Conservation (phyloP, 2,888 invertebrate species). For the Drosophila bunnanda region DNA sequence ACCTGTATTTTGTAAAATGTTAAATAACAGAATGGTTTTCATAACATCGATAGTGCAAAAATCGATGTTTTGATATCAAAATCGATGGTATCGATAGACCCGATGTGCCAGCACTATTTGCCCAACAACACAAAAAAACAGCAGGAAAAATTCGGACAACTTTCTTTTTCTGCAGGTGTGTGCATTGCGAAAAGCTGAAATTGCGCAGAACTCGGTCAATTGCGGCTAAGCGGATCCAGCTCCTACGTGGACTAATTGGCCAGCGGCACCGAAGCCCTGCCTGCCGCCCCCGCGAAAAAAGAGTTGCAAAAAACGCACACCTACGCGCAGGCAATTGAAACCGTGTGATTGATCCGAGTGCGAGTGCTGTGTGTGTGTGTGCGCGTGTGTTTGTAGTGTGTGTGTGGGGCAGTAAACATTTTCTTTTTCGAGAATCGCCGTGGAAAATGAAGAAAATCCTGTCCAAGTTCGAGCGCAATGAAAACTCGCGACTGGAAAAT, state of each 20-base stretch:
- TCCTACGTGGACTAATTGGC: conserved; percentile 43
- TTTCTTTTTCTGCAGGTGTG: conserved; percentile 71
- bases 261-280: conserved; percentile 40
- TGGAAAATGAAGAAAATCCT: conserved; percentile 91
- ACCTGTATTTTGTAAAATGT: too few relatives aligned
- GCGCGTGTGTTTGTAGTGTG: conserved; percentile 20
- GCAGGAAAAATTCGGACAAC: conserved; percentile 77
- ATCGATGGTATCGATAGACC: too few relatives aligned
- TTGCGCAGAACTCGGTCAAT: conserved; percentile 66
- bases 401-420: conserved; percentile 42
- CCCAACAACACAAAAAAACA: conserved; percentile 45
- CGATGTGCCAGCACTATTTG: too few relatives aligned
- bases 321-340: conserved; percentile 52
- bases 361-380: conserved; percentile 1
- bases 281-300: conserved; percentile 26
- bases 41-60: too few relatives aligned
- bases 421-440: conserved; percentile 28
- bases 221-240: conserved; percentile 37
- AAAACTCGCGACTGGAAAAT: conserved; percentile 82
- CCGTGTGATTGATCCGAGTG: conserved; percentile 30
- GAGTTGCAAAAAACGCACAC: conserved; percentile 59
- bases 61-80: too few relatives aligned
- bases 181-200: conserved; percentile 59
- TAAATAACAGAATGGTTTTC: too few relatives aligned
- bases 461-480: conserved; percentile 89